A percentile compares a stretch with the other conserved stretches of the same genome.
Conservation (phyloP, 2,888 invertebrate species). For the Ochlodes sylvanus region DNA sequence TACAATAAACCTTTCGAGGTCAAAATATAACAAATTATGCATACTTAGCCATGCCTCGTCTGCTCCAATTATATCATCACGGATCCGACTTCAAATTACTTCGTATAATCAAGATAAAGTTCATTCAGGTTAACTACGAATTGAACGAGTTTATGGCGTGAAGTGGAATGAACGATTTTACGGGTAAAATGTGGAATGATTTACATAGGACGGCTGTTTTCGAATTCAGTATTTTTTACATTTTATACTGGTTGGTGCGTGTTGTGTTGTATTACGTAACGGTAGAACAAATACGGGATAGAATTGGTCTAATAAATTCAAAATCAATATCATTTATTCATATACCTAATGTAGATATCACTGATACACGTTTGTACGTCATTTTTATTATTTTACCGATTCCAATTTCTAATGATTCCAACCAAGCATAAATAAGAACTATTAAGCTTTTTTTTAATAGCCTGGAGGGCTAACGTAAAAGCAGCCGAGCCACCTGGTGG, state of each 20-base stretch:
- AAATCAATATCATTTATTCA: no score
- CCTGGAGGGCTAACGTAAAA: no score
- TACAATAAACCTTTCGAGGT: background rate
- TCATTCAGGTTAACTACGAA: constrained; percentile 2
- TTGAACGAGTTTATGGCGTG: constrained; percentile 1
- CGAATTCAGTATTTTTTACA: background rate
- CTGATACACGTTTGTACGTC: no score
- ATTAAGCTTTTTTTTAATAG: no score
- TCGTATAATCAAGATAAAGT: constrained; percentile 11
- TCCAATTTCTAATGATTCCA: no score
- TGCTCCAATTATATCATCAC: constrained; percentile 6
- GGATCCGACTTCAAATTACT: background rate
- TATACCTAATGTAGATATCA: no score
- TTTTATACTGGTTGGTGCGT: background rate
- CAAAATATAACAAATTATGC: constrained; percentile 11
- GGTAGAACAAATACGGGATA: no score
- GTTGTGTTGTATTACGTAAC: background rate
- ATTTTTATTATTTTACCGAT: no score
- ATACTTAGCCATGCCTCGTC: background rate
- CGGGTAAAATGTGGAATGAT: background rate
- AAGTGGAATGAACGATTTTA: constrained; percentile 5
- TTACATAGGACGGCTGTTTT: background rate
- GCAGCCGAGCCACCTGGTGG: no score
- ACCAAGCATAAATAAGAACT: no score
- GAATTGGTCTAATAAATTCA: no score